A percentile compares a stretch with the other conserved stretches of the same genome.
Evolutionary conservation across 2,888 invertebrate genomes (phyloP).

Genomic region (Lobophora halterata): DNA sequence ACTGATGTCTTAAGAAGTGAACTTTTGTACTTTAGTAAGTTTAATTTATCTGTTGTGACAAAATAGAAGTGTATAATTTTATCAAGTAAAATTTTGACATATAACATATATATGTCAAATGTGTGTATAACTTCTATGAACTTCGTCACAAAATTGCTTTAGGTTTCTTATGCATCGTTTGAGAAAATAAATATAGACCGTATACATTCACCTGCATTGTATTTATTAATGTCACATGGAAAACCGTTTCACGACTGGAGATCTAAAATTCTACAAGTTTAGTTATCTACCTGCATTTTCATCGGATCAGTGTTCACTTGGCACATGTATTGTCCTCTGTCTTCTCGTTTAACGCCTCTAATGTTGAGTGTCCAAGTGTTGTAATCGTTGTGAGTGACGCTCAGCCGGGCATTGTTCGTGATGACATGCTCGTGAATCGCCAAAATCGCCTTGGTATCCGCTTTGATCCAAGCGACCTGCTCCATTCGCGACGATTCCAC

Average conservation of each 20-base stretch:
- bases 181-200: no score
- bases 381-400: slow-evolving; percentile 94
- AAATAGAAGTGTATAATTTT: no score
- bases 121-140: no score
- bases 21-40: no score
- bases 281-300: slow-evolving; percentile 91
- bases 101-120: no score
- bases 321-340: slow-evolving; percentile 95
- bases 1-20: no score
- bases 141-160: no score
- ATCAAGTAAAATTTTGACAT: no score
- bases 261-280: slow-evolving; percentile 6
- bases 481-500: slow-evolving; percentile 29
- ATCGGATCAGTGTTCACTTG: slow-evolving; percentile 97
- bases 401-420: slow-evolving; percentile 93
- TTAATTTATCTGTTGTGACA: no score
- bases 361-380: slow-evolving; percentile 96
- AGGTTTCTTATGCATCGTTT: no score
- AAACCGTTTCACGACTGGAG: slow-evolving; percentile 5
- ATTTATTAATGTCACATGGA: slow-evolving; percentile 6
- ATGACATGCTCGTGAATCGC: slow-evolving; percentile 97
- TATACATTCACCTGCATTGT: slow-evolving; percentile 6
- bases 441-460: slow-evolving; percentile 95
- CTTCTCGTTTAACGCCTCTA: slow-evolving; percentile 90
- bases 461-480: slow-evolving; percentile 97